phyloP scores from a whole-genome alignment of 2,797 vertebrate species.

The Pelochelys cantorii region DNA sequence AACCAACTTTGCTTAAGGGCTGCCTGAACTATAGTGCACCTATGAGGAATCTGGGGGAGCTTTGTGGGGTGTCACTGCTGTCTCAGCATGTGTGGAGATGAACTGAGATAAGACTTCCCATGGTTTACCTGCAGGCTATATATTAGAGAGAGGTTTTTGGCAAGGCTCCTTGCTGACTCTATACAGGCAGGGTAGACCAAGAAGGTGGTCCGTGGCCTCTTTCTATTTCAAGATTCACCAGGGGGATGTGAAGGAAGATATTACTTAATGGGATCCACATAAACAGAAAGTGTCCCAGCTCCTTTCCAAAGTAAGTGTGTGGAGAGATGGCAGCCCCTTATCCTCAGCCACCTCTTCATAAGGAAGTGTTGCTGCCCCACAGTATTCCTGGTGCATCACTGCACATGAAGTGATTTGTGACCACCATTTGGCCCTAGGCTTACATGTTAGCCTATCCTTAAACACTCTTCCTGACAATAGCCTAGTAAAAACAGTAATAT shows the following conservation, averaged over 20 bases:
- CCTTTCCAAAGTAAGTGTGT: not conserved
- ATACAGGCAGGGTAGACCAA: not conserved
- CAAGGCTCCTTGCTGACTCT: not conserved
- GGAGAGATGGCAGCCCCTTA: not conserved
- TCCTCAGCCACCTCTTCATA: not conserved
- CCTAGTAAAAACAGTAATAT: conserved; percentile 30
- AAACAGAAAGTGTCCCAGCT: not conserved
- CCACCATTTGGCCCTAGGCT: conserved; percentile 14
- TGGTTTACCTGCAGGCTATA: not conserved
- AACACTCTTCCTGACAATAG: conserved; percentile 48
- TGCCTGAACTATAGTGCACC: not conserved
- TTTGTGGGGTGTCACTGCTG: not conserved
- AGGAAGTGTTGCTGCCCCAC: not conserved
- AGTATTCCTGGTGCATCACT: not conserved
- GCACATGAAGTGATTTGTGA: conserved; percentile 12
- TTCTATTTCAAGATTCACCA: conserved; percentile 2
- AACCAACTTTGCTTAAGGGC: conserved; percentile 6
- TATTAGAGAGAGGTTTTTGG: conserved; percentile 7
- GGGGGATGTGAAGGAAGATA: not conserved
- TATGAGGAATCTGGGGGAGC: not conserved
- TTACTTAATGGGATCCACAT: not conserved
- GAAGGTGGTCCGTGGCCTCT: not conserved
- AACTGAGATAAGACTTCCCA: not conserved
- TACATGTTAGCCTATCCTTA: conserved; percentile 14
- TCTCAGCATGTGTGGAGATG: not conserved